A percentile compares a stretch with the other conserved stretches of the same genome.
These are phyloP conservation scores for Noctua janthe DNA, from an alignment of 2,888 invertebrate genomes.

Conservation along the genomic window DNA sequence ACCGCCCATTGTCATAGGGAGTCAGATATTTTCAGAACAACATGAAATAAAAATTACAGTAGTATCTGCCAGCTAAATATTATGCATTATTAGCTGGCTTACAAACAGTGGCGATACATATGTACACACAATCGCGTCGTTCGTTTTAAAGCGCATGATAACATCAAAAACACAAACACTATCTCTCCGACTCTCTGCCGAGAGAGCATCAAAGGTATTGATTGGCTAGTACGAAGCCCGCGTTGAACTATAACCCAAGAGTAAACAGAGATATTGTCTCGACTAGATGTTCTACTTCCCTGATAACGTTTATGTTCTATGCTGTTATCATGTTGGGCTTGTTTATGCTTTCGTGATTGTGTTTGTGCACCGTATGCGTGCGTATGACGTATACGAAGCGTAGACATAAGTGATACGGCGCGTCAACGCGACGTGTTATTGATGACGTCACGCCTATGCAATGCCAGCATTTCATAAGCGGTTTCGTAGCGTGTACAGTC, in stretches of 20 bases:
- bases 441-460: too few species aligned
- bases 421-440: not conserved
- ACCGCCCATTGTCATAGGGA: too few species aligned
- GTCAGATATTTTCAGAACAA: not conserved
- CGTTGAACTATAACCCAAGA: constrained; percentile 59
- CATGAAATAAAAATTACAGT: not conserved
- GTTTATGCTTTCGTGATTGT: not conserved
- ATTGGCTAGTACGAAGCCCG: constrained; percentile 55
- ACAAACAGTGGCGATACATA: not conserved
- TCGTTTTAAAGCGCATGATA: not conserved
- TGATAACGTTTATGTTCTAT: constrained; percentile 39
- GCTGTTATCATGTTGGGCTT: constrained; percentile 28
- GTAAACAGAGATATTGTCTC: constrained; percentile 51
- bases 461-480: not conserved
- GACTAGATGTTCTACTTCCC: constrained; percentile 29
- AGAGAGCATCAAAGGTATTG: constrained; percentile 46
- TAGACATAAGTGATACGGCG: not conserved
- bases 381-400: not conserved
- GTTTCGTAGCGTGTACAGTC: not conserved
- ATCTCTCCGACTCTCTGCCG: constrained; percentile 53
- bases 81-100: not conserved
- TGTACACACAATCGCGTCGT: not conserved
- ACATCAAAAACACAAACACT: constrained; percentile 23
- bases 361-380: not conserved
- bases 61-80: not conserved